Conservation (phyloP, 2,888 invertebrate species). For the Torymus texanus region DNA sequence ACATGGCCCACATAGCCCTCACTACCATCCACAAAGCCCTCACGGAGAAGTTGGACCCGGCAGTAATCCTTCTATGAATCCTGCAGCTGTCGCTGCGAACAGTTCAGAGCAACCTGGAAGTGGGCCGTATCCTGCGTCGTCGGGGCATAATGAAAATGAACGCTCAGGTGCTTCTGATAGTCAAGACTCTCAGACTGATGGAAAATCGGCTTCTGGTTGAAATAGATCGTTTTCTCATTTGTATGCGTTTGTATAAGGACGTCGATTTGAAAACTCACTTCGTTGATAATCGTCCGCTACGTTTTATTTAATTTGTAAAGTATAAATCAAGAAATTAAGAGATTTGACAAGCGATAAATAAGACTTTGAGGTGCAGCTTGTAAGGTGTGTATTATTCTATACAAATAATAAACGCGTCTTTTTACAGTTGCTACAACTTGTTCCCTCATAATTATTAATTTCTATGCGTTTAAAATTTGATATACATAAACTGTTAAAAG, state of each 20-base stretch:
- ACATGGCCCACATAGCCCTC: slow-evolving; percentile 60
- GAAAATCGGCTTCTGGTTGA: slow-evolving; percentile 70
- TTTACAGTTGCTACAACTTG: slow-evolving; percentile 25
- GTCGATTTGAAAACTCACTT: slow-evolving; percentile 13
- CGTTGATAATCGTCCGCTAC: slow-evolving; percentile 15
- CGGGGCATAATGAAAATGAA: slow-evolving; percentile 67
- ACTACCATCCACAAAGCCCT: slow-evolving; percentile 73
- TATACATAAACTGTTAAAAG: slow-evolving; percentile 42
- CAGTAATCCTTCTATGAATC: slow-evolving; percentile 56
- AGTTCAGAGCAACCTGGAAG: slow-evolving; percentile 60
- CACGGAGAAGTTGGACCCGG: slow-evolving; percentile 68
- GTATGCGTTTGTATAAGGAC: slow-evolving; percentile 28
- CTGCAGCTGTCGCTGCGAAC: slow-evolving; percentile 39
- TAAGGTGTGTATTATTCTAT: slow-evolving; percentile 30
- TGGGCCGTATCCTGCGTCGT: slow-evolving; percentile 66
- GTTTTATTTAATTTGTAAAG: slow-evolving; percentile 50
- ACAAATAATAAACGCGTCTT: slow-evolving; percentile 16
- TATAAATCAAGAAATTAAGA: slow-evolving; percentile 13
- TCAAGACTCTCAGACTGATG: slow-evolving; percentile 69
- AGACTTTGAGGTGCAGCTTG: slow-evolving; percentile 32
- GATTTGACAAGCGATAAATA: slow-evolving; percentile 8
- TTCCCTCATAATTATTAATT: slow-evolving; percentile 31
- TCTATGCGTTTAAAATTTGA: slow-evolving; percentile 28
- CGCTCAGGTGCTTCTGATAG: slow-evolving; percentile 67
- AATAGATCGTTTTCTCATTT: slow-evolving; percentile 2